Evolutionary conservation across 1,140 invertebrate genomes (phyloP).

Genomic region (Magallana angulata): DNA sequence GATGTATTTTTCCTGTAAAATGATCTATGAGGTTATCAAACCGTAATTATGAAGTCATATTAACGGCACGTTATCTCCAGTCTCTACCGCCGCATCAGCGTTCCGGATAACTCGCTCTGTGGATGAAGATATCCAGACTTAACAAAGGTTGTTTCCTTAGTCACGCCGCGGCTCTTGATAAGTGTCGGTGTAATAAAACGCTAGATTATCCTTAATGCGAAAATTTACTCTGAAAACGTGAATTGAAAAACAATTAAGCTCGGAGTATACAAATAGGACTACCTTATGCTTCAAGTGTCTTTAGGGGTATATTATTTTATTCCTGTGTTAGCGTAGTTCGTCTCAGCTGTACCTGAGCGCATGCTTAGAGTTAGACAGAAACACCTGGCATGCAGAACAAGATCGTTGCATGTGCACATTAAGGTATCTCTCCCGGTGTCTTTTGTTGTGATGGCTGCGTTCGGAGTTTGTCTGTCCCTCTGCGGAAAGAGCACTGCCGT

Average conservation of each 20-base stretch:
- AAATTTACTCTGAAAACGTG: too few relatives aligned
- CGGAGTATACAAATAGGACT: too few relatives aligned
- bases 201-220: background rate
- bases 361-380: too few relatives aligned
- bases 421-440: background rate
- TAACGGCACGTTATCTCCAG: conserved; percentile 2
- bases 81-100: background rate
- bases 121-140: conserved; percentile 29
- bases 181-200: conserved; percentile 19
- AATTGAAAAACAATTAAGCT: too few relatives aligned
- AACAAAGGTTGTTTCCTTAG: conserved; percentile 6
- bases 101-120: background rate
- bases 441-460: background rate
- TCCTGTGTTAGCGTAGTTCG: too few relatives aligned
- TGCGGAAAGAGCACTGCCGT: background rate
- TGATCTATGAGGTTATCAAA: conserved; percentile 36
- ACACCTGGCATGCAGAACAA: background rate
- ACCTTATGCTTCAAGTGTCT: too few relatives aligned
- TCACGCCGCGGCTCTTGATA: conserved; percentile 6
- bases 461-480: background rate
- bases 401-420: background rate
- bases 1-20: conserved; percentile 34
- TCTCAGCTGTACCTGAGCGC: too few relatives aligned
- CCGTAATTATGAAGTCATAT: conserved; percentile 20
- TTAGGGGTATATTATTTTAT: too few relatives aligned